Conservation (phyloP, 2,113 vertebrate genomes). For the Potamarius usumacintae region DNA sequence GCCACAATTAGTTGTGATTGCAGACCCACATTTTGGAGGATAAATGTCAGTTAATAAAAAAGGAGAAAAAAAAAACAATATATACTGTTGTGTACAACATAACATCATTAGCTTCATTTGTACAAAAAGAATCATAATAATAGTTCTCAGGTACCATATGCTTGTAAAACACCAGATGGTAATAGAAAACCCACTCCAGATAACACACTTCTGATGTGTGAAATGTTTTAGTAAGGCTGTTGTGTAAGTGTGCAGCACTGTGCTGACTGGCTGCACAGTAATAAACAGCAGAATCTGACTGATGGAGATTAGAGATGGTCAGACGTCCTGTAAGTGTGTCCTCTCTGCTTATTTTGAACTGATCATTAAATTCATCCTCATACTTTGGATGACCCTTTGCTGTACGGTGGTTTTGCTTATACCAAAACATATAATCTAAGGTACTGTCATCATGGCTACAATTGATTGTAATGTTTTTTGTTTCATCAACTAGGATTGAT, state of each 20-base stretch:
- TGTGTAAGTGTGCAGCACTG: slow-evolving; percentile 57
- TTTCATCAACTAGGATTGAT: background rate
- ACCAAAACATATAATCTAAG: no score
- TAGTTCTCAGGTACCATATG: background rate
- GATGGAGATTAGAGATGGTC: no score
- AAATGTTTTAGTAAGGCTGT: background rate
- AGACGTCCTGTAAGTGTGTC: no score
- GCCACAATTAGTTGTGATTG: no score
- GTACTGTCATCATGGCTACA: no score
- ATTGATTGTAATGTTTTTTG: background rate
- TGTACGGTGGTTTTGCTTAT: no score
- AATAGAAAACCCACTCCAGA: background rate
- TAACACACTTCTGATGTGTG: background rate
- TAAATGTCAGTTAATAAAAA: slow-evolving; percentile 31
- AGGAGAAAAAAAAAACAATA: no score
- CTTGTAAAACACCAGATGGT: background rate
- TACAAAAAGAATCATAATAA: background rate
- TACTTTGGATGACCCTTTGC: no score
- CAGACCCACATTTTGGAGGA: slow-evolving; percentile 58
- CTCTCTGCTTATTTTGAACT: no score
- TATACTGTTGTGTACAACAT: no score
- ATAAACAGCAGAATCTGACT: slow-evolving; percentile 45
- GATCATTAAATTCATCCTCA: no score
- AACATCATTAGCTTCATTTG: no score
- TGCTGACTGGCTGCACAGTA: slow-evolving; percentile 66